phyloP scores from a whole-genome alignment of 1,140 invertebrate species.

The Temnothorax nylanderi region DNA sequence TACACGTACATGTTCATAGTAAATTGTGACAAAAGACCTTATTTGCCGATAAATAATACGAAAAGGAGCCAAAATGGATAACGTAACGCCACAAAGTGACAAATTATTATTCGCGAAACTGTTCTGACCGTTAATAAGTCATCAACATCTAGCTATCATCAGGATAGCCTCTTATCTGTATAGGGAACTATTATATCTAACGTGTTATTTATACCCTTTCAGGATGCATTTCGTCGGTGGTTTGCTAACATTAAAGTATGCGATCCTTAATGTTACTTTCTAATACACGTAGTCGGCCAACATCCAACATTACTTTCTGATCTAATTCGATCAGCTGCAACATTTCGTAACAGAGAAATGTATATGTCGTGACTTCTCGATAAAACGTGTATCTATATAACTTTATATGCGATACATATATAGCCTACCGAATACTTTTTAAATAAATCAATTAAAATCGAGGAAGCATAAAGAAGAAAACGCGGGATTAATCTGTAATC shows the following conservation, averaged over 20 bases:
- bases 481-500: not conserved
- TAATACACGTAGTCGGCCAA: not conserved
- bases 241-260: not conserved
- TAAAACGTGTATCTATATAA: not conserved
- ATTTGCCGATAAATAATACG: not conserved
- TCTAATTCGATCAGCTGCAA: not conserved
- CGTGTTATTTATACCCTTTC: not conserved
- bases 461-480: not conserved
- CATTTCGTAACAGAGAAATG: not conserved
- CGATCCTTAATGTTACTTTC: slow-evolving; percentile 32
- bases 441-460: not conserved
- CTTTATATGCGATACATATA: too few relatives aligned
- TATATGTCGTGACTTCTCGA: not conserved
- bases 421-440: too few relatives aligned
- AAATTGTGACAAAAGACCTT: not conserved
- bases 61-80: not conserved
- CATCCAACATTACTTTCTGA: slow-evolving; percentile 6
- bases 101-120: not conserved
- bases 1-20: not conserved
- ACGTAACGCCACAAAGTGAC: not conserved
- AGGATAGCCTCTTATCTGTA: not conserved
- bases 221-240: not conserved
- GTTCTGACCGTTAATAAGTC: not conserved
- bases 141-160: not conserved
- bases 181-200: not conserved